Conservation (phyloP, 2,888 invertebrate species). For the Beris morrisii region DNA sequence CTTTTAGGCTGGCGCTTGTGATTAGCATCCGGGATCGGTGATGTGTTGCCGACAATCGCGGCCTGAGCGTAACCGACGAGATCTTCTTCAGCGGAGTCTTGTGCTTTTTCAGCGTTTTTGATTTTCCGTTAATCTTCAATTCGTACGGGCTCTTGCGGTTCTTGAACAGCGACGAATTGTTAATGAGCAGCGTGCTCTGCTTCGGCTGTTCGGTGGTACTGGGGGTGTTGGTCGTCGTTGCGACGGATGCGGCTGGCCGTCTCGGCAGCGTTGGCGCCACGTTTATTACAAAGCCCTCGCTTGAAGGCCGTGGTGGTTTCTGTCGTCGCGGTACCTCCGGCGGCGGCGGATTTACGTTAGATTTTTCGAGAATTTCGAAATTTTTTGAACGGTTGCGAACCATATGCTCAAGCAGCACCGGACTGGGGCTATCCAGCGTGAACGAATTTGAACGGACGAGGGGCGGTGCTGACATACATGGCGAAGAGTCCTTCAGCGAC, state of each 20-base stretch:
- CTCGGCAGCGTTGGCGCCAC: not conserved
- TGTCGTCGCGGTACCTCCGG: not conserved
- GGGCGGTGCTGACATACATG: conserved; percentile 52
- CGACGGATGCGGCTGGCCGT: not conserved
- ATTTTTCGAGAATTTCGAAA: not conserved
- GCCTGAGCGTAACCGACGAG: conserved; percentile 27
- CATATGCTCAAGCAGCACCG: conserved; percentile 60
- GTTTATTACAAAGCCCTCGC: not conserved
- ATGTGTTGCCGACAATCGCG: conserved; percentile 12
- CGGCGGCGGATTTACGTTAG: not conserved
- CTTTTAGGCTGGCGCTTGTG: not conserved
- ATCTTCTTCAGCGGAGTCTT: conserved; percentile 32
- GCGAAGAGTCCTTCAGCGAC: conserved; percentile 44
- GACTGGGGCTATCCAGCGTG: conserved; percentile 75
- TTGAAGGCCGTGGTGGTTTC: not conserved
- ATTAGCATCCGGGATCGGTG: conserved; percentile 9
- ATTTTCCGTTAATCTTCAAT: conserved; percentile 36
- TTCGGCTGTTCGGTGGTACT: conserved; percentile 3
- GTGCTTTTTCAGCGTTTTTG: conserved; percentile 37
- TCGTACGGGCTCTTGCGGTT: conserved; percentile 42
- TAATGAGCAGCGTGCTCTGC: conserved; percentile 1
- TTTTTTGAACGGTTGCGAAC: conserved; percentile 53
- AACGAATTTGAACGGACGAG: conserved; percentile 76
- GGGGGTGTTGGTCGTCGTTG: not conserved
- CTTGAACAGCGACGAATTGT: conserved; percentile 34